Percentiles rank a stretch among this genome's conserved stretches.
Conservation (phyloP, 2,888 invertebrate genomes). For the Hydriomena furcata region DNA sequence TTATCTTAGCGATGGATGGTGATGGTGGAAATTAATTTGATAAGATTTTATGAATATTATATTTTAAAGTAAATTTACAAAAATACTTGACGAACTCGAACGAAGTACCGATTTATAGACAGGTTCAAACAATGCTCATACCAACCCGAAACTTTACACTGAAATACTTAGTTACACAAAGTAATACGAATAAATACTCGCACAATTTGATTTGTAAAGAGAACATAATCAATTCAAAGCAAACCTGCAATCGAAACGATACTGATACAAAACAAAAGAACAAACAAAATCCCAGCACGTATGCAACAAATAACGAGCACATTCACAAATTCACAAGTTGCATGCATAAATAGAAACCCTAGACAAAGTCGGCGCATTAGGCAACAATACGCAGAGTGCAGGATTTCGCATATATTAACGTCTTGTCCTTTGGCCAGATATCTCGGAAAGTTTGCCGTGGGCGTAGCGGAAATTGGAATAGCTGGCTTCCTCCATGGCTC, state of each 20-base stretch:
- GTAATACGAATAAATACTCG: no score
- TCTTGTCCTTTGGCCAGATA: slow-evolving; percentile 80
- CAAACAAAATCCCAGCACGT: slow-evolving; percentile 9
- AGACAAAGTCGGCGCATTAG: slow-evolving; percentile 72
- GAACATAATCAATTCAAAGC: background rate
- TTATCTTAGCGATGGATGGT: slow-evolving; percentile 3
- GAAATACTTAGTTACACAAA: no score
- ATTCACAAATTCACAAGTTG: slow-evolving; percentile 51
- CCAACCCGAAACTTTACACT: no score
- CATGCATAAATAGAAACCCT: slow-evolving; percentile 66
- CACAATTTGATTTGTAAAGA: no score
- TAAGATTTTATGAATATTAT: background rate
- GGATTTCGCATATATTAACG: slow-evolving; percentile 80
- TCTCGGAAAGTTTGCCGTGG: slow-evolving; percentile 68
- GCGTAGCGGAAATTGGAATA: slow-evolving; percentile 19
- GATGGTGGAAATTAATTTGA: background rate
- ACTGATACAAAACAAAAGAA: background rate
- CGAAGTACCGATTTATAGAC: no score
- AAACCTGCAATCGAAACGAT: background rate
- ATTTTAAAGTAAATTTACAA: background rate
- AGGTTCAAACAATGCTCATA: no score
- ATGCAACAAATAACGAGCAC: slow-evolving; percentile 26
- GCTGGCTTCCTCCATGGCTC: slow-evolving; percentile 7
- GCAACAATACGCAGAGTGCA: slow-evolving; percentile 75
- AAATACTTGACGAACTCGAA: no score